Evolutionary conservation across 2,888 invertebrate genomes (phyloP), one percentile per base, ranked within the genome.

Genomic region (Odiellus spinosus): DNA sequence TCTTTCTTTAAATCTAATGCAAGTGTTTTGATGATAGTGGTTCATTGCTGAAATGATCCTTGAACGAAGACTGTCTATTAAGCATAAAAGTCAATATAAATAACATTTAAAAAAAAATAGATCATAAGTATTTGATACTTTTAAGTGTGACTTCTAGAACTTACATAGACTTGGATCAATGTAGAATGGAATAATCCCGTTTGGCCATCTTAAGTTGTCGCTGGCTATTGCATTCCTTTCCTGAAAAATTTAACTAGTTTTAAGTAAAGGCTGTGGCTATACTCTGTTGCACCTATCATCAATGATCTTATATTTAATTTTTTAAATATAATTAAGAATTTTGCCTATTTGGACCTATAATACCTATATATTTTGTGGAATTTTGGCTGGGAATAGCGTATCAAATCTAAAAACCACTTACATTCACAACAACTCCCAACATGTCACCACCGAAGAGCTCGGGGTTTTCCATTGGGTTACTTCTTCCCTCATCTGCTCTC

Each of bases 1-100:
- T 17, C 49, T 44, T 32, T 47, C 48, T 15, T 49, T 47, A 42
- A 54, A 54, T 35, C 44, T 20, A 26, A 54, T 18, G 33, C 54
- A 54, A 26, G 54, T 54, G 17, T 45, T 42, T 34, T 35, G 11
- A 33, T 54, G 50, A 43, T 50, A 52, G 12, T 52, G 45, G 32
- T 50, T 32, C 49, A 54, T 53, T 15, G 50, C 47, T 2, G 40
- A 15, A 40, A 10, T 36, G 8, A 8, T 20, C 19, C 26, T 38
- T 10, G 10, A 10, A 17, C 15, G 15, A 15, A 38, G 18, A 1
- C n/a, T 2, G 18, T 11, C 38, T 38, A 18, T 3, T n/a, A 12
- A 35, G n/a, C 2, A 35, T 38, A 38, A 14, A 38, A 38, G 14
- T 8, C 5, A 36, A 26, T 26, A 26, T 26, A 18, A 38, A 10